phyloP scores from a whole-genome alignment of 2,888 invertebrate species.

The Gymnocheta viridis region DNA sequence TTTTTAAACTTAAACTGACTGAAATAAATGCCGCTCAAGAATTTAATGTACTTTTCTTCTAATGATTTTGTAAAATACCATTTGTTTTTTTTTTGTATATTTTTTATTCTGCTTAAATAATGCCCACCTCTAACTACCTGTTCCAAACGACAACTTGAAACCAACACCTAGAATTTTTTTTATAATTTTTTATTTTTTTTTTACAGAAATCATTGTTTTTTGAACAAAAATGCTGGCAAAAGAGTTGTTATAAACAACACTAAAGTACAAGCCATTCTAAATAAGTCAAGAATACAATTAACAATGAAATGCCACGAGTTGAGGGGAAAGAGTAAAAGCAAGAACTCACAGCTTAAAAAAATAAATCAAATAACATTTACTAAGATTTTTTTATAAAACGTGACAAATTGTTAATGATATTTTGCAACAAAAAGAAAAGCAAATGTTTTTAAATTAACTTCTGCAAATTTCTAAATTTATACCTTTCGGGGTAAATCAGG shows the following conservation, averaged over 20 bases:
- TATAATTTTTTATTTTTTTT: not conserved
- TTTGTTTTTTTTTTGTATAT: not conserved
- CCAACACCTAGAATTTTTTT: slow-evolving; percentile 54
- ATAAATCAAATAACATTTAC: too few species aligned
- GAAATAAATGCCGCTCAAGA: slow-evolving; percentile 31
- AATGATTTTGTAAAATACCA: slow-evolving; percentile 43
- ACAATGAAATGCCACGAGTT: not conserved
- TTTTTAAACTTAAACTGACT: not conserved
- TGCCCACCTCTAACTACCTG: not conserved
- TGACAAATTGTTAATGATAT: too few species aligned
- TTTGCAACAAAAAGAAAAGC: too few species aligned
- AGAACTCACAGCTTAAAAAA: too few species aligned
- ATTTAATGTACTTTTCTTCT: not conserved
- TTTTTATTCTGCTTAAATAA: not conserved
- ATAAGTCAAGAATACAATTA: slow-evolving; percentile 32
- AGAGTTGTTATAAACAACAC: slow-evolving; percentile 46
- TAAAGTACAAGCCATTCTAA: slow-evolving; percentile 11
- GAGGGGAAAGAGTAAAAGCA: not conserved
- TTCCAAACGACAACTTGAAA: slow-evolving; percentile 4
- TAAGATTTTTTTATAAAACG: too few species aligned
- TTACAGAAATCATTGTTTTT: not conserved
- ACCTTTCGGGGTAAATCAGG: too few species aligned
- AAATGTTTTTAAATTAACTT: too few species aligned
- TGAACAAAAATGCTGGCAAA: not conserved
- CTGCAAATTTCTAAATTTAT: too few species aligned